Percentiles rank a stretch among this genome's conserved stretches.
Conservation (phyloP, 2,113 vertebrate genomes). For the Poecilia latipinna region DNA sequence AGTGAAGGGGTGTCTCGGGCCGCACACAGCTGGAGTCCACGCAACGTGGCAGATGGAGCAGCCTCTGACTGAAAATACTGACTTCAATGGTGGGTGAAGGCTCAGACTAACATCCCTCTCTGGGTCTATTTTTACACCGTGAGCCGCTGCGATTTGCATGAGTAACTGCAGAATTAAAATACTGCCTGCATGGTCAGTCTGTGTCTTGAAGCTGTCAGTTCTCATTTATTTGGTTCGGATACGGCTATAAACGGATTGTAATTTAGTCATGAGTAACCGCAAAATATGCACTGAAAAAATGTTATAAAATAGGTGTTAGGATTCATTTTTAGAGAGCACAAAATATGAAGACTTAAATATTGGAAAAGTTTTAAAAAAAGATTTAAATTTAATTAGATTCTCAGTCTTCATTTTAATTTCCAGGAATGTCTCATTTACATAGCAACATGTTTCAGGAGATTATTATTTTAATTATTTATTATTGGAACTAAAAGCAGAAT, state of each 20-base stretch:
- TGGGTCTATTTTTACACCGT: constrained; percentile 26
- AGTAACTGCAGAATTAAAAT: constrained; percentile 18
- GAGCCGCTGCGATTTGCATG: constrained; percentile 11
- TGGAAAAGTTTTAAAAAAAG: too few species aligned
- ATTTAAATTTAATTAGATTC: too few species aligned
- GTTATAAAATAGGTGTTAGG: not conserved
- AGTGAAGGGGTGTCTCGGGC: constrained; percentile 32
- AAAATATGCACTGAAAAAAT: not conserved
- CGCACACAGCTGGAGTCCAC: constrained; percentile 50
- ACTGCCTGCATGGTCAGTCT: constrained; percentile 3
- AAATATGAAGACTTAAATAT: not conserved
- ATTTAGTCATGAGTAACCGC: not conserved
- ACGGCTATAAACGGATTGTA: not conserved
- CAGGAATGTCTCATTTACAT: not conserved
- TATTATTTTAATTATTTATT: too few species aligned
- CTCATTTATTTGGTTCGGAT: constrained; percentile 23
- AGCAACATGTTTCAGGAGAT: not conserved
- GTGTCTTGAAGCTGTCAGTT: constrained; percentile 8
- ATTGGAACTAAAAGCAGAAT: too few species aligned
- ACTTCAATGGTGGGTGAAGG: constrained; percentile 24
- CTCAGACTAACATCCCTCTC: constrained; percentile 15
- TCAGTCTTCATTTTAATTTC: not conserved
- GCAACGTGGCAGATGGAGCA: constrained; percentile 39
- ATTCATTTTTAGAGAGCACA: not conserved
- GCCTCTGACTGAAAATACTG: constrained; percentile 46